Percentiles rank a stretch among this genome's conserved stretches.
These are phyloP conservation scores for Cataglyphis albicans DNA, from an alignment of 2,888 invertebrate genomes.

Conservation along the genomic window DNA sequence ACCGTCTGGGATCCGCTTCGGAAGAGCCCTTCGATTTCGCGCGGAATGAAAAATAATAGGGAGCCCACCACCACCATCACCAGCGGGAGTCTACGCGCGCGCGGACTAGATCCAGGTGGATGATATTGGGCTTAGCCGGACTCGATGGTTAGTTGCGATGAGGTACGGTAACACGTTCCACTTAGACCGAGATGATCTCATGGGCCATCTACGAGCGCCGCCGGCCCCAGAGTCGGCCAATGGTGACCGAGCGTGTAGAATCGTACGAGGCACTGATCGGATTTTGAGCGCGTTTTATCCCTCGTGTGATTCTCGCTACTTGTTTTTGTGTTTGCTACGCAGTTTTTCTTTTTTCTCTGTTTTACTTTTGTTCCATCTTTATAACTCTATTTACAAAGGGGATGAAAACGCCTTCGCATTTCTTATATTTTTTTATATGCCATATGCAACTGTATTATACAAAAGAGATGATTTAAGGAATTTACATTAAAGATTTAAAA, in stretches of 20 bases:
- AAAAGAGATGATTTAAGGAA: too few species aligned
- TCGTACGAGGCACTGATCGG: conserved; percentile 1
- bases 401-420: neutral
- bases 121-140: conserved; percentile 42
- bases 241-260: conserved; percentile 5
- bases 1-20: conserved; percentile 6
- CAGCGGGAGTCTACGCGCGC: conserved; percentile 6
- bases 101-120: conserved; percentile 38
- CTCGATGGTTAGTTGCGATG: conserved; percentile 42
- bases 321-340: neutral
- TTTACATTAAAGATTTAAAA: neutral
- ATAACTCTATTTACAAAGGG: neutral
- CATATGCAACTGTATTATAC: neutral
- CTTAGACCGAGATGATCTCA: conserved; percentile 17
- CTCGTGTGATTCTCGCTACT: neutral
- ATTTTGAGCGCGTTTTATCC: conserved; percentile 21
- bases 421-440: neutral
- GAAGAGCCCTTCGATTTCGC: conserved; percentile 41
- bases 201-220: conserved; percentile 5
- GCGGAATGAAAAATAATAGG: conserved; percentile 56
- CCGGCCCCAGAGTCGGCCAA: neutral
- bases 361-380: neutral
- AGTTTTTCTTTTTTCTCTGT: neutral
- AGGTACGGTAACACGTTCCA: conserved; percentile 19
- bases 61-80: neutral